Conservation (phyloP, 2,888 invertebrate species). For the Drosophila nigritarsus region DNA sequence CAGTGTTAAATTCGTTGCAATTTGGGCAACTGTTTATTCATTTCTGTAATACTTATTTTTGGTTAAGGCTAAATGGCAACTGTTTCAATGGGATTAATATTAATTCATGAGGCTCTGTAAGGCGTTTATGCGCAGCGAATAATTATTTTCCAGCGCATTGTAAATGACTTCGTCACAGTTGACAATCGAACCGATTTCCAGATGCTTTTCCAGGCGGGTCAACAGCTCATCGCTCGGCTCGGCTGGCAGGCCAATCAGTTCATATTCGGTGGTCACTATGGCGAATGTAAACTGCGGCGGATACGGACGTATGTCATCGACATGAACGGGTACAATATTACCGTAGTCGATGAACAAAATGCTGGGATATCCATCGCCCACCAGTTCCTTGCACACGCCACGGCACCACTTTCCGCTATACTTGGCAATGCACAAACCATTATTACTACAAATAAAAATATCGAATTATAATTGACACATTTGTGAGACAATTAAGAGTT, state of each 20-base stretch:
- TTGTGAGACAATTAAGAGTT: not conserved
- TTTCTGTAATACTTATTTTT: slow-evolving; percentile 1
- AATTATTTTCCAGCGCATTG: slow-evolving; percentile 36
- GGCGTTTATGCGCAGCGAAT: slow-evolving; percentile 42
- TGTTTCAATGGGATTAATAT: not conserved
- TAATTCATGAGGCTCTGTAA: slow-evolving; percentile 13
- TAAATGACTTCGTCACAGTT: slow-evolving; percentile 51
- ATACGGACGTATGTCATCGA: slow-evolving; percentile 81
- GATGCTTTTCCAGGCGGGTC: slow-evolving; percentile 26
- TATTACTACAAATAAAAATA: slow-evolving; percentile 51
- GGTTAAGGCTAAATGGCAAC: not conserved
- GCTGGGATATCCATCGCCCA: slow-evolving; percentile 83
- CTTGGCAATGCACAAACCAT: slow-evolving; percentile 82
- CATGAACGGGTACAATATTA: slow-evolving; percentile 70
- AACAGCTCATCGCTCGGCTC: slow-evolving; percentile 26
- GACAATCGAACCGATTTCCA: slow-evolving; percentile 38
- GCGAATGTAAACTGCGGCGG: slow-evolving; percentile 82
- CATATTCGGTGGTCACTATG: slow-evolving; percentile 76
- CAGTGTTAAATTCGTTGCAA: slow-evolving; percentile 1
- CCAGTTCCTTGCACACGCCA: slow-evolving; percentile 80
- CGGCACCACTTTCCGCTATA: slow-evolving; percentile 83
- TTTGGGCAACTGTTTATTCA: not conserved
- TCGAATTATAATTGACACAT: not conserved
- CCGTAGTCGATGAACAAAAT: slow-evolving; percentile 84
- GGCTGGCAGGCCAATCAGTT: slow-evolving; percentile 65